Percentiles rank a stretch among this genome's conserved stretches.
Conservation (phyloP, 2,113 vertebrate species). For the Oreamnos americanus region DNA sequence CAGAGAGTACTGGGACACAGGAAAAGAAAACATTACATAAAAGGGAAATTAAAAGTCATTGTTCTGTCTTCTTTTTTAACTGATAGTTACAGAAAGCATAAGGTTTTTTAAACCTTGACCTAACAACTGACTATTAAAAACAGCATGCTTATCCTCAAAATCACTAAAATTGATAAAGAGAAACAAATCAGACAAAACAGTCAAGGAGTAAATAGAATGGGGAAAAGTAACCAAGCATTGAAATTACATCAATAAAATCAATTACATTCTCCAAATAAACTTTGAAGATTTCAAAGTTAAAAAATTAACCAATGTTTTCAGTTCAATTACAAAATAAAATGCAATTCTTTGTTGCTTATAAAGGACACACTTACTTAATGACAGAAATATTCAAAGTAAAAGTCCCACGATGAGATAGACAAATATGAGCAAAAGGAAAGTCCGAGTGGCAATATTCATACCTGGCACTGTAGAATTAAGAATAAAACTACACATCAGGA, state of each 20-base stretch:
- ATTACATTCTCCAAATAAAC: not conserved
- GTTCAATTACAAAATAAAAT: not conserved
- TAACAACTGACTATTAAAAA: not conserved
- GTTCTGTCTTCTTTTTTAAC: not conserved
- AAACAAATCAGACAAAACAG: not conserved
- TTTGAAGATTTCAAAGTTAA: not conserved
- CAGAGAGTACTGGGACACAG: accelerated
- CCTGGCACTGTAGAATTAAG: not conserved
- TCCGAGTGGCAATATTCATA: no score
- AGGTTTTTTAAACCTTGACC: not conserved
- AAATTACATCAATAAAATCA: not conserved
- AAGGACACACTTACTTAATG: not conserved
- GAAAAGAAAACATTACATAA: not conserved
- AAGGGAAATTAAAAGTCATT: not conserved
- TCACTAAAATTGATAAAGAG: not conserved
- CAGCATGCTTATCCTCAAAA: not conserved
- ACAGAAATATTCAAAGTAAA: not conserved
- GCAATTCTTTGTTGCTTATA: not conserved
- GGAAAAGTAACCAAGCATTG: not conserved
- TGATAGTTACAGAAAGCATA: not conserved
- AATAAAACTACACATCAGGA: not conserved
- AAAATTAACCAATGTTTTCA: not conserved
- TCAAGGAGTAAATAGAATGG: not conserved
- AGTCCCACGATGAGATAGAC: not conserved
- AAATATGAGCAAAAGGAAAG: not conserved